Percentiles rank a stretch among this genome's conserved stretches.
These are phyloP conservation scores for Pungitius pungitius DNA, from an alignment of 2,113 vertebrate genomes.

Conservation along the genomic window DNA sequence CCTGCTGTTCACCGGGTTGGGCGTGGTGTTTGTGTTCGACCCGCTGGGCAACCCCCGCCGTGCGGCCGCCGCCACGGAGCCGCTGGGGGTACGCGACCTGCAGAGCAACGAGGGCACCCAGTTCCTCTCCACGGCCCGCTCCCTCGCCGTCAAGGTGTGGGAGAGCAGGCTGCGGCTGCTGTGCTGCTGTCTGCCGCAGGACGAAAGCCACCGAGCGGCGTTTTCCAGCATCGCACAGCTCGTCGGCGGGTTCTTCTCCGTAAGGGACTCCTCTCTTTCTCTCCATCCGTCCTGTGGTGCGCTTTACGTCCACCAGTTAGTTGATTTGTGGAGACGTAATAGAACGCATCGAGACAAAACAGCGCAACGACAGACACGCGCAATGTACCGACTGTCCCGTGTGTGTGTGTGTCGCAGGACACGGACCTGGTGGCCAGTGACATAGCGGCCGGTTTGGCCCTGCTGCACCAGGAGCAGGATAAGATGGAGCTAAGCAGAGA, in stretches of 20 bases:
- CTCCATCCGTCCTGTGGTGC: too few species aligned
- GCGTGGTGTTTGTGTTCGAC: conserved; percentile 91
- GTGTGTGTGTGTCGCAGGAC: conserved; percentile 81
- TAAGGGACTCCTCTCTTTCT: conserved; percentile 60
- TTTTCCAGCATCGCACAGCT: conserved; percentile 92
- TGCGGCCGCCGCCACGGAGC: conserved; percentile 17
- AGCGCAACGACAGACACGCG: too few species aligned
- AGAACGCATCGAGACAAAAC: neutral
- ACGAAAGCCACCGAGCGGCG: conserved; percentile 88
- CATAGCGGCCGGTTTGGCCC: conserved; percentile 91
- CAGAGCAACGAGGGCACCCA: conserved; percentile 86
- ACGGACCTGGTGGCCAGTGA: conserved; percentile 96
- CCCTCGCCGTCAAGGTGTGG: conserved; percentile 89
- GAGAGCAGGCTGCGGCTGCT: conserved; percentile 88
- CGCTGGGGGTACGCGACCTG: conserved; percentile 76
- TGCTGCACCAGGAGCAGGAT: conserved; percentile 96
- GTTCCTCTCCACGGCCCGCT: conserved; percentile 86
- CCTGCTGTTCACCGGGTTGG: conserved; percentile 85
- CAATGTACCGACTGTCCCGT: neutral
- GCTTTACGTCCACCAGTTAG: neutral
- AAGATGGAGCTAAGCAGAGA: conserved; percentile 84
- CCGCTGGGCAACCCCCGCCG: conserved; percentile 86
- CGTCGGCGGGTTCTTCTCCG: conserved; percentile 90
- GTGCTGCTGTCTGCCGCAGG: conserved; percentile 92
- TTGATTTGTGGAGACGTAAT: neutral